Evolutionary conservation across 2,113 vertebrate genomes (phyloP).

Genomic region (Erythrocercus mccallii): DNA sequence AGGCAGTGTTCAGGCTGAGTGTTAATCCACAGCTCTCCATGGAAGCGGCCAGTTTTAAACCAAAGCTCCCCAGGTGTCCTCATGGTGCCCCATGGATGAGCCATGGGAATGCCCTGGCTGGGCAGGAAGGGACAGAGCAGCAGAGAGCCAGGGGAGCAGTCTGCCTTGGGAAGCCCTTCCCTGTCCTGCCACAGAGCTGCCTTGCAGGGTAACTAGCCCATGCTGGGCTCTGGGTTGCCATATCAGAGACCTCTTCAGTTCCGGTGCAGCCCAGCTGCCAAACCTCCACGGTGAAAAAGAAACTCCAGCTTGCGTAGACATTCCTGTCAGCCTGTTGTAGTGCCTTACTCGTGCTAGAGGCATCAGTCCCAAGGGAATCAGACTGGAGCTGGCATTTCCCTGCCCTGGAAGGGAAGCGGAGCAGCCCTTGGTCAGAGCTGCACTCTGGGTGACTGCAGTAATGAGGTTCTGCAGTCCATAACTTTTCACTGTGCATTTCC

Average conservation of each 20-base stretch:
- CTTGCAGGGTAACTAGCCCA: neutral
- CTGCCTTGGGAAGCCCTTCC: neutral
- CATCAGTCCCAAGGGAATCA: neutral
- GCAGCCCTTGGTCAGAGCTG: neutral
- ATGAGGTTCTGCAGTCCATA: neutral
- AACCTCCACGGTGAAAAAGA: neutral
- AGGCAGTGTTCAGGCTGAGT: neutral
- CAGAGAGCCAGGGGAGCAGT: neutral
- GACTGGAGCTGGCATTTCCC: neutral
- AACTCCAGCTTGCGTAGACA: neutral
- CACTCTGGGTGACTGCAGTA: neutral
- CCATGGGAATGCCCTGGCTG: neutral
- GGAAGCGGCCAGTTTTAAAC: neutral
- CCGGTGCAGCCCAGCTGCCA: neutral
- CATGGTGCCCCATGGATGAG: neutral
- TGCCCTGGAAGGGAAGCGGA: neutral
- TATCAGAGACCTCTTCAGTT: neutral
- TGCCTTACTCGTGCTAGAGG: neutral
- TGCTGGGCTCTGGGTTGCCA: rapidly evolving
- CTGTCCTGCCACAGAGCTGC: neutral
- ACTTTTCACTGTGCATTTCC: neutral
- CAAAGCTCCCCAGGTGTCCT: neutral
- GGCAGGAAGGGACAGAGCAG: neutral
- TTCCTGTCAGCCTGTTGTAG: neutral
- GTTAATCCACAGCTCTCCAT: neutral